These are phyloP conservation scores for Amblyteles armatorius DNA, from an alignment of 2,888 invertebrate species.

Conservation along the genomic window DNA sequence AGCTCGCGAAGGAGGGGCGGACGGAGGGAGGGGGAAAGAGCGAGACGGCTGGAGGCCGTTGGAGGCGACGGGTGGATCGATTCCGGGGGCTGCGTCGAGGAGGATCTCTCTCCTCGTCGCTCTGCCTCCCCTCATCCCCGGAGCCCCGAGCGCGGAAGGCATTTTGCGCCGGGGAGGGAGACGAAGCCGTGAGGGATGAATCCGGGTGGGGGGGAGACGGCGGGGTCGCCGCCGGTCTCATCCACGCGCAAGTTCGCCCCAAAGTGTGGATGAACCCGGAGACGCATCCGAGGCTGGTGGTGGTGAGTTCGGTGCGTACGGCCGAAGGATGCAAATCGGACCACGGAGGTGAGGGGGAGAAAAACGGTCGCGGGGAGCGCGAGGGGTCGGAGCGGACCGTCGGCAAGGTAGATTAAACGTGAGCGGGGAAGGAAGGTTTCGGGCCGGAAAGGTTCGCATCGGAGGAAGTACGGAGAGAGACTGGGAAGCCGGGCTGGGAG, in stretches of 20 bases:
- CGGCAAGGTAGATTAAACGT: background rate
- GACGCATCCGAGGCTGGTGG: conserved; percentile 11
- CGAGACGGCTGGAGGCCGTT: conserved; percentile 49
- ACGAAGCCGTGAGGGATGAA: conserved; percentile 47
- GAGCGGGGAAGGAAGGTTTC: conserved; percentile 18
- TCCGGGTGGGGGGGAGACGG: conserved; percentile 23
- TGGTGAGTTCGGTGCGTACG: conserved; percentile 33
- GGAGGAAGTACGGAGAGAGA: conserved; percentile 30
- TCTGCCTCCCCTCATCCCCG: conserved; percentile 57
- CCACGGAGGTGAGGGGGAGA: no score
- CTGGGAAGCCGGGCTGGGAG: conserved; percentile 30
- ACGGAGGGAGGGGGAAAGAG: conserved; percentile 37
- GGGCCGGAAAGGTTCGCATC: background rate
- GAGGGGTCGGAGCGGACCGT: background rate
- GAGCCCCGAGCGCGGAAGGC: conserved; percentile 24
- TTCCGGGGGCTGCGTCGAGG: conserved; percentile 55
- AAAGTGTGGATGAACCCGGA: conserved; percentile 30
- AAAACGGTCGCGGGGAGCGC: background rate
- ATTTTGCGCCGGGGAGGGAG: background rate
- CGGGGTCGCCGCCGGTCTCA: conserved; percentile 12
- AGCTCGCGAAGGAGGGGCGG: conserved; percentile 19
- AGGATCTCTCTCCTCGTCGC: conserved; percentile 23
- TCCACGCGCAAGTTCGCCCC: conserved; percentile 8
- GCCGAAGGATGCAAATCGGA: background rate
- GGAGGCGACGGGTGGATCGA: conserved; percentile 64